Base-by-base conservation (phyloP, 2,797 vertebrate species). In the Sebastiscus albofasciatus region DNA sequence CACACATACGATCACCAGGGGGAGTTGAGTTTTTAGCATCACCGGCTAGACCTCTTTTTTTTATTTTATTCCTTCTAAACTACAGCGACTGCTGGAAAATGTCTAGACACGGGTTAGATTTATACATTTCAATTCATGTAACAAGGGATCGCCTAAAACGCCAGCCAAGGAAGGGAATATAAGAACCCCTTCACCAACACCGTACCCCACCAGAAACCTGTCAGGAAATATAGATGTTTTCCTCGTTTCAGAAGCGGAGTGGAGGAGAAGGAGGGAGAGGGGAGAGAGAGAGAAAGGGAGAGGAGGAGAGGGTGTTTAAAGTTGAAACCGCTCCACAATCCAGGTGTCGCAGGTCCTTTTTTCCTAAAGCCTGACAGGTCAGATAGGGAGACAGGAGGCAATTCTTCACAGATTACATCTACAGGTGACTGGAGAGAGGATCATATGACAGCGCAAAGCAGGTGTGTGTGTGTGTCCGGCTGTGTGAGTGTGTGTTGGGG, bases 121-220 rank as follows among this genome's bases (percentile, higher is more conserved):
- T 97, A 97, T 97, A 97, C 96, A 96, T 97, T 96, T 97, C 96
- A 96, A 95, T 96, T 96, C 95, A 96, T 96, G 96, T 97, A 97
- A 97, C 96, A 96, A 97, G 96, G 96, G 96, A 97, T 96, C 95
- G 96, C 95, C 96, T 97, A 95, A 95, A 97, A 96, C 90, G 89
- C 95, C 92, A 97, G 96, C 97, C 96, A 97, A 96, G 91, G 95
- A 93, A 93, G 95, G 95, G 95, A 97, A 97, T 96, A 96, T 93
- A 97, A 97, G 96, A 96, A 95, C 95, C 95, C 96, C 96, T 94
- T 95, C 67, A 29, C 70, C 75, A 80, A 61, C 67, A 22, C 46
- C 8, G 20, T 62, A 91, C 92, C 89, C 27, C 88, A 81, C 13
- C 80, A 76, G 68, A 87, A 81, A 87, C 13, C 85, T 83, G 72